phyloP scores from a whole-genome alignment of 2,888 invertebrate genomes.

The Rhagophthalmus giganteus region DNA sequence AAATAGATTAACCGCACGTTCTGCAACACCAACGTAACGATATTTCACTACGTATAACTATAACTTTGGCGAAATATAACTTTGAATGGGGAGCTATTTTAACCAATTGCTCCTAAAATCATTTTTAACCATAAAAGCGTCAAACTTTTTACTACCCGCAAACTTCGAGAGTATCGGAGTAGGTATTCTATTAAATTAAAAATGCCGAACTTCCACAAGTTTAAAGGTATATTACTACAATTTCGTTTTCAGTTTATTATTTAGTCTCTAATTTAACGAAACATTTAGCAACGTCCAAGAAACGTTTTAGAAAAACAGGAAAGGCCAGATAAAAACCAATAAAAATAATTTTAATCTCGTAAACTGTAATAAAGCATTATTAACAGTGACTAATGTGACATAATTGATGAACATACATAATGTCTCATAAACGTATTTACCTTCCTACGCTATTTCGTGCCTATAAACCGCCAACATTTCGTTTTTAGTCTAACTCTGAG shows the following conservation, averaged over 20 bases:
- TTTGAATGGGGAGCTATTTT: too few relatives aligned
- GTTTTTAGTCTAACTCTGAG: slow-evolving; percentile 17
- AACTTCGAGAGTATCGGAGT: background rate
- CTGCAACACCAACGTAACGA: too few relatives aligned
- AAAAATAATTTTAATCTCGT: too few relatives aligned
- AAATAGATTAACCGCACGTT: too few relatives aligned
- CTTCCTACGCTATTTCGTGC: slow-evolving; percentile 12
- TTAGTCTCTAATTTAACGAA: background rate
- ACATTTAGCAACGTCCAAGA: too few relatives aligned
- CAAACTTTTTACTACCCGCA: background rate
- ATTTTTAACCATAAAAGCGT: slow-evolving; percentile 5
- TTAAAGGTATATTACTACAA: too few relatives aligned
- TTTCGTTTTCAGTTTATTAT: too few relatives aligned
- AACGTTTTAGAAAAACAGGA: too few relatives aligned
- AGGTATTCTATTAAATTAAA: background rate
- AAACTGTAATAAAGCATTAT: slow-evolving; percentile 9
- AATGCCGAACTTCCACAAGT: background rate
- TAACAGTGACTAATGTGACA: slow-evolving; percentile 9
- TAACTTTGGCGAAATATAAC: too few relatives aligned
- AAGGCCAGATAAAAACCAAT: too few relatives aligned
- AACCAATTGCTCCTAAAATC: slow-evolving; percentile 8
- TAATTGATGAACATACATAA: slow-evolving; percentile 17
- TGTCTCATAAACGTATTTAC: slow-evolving; percentile 6
- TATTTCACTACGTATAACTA: too few relatives aligned
- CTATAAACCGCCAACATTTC: slow-evolving; percentile 8